Base-by-base conservation (phyloP, 2,113 vertebrate species). In the Cygnus buccinator region DNA sequence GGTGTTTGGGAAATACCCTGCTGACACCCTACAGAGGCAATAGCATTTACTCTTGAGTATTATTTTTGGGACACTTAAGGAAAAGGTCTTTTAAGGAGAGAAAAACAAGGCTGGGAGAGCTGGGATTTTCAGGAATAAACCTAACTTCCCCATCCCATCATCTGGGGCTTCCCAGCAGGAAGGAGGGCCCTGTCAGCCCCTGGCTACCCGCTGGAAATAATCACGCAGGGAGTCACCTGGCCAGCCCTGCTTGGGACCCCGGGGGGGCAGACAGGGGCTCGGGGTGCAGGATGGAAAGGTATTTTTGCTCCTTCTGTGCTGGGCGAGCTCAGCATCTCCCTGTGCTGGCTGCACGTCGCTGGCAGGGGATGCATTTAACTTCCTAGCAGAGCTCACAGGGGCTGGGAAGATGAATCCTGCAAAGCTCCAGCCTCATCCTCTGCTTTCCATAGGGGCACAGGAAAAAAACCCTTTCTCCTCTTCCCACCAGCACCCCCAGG, bases 331-430 rank as follows among this genome's bases (percentile, higher is more conserved):
- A 11, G 29, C 43, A 25, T 12, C 65, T 21, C n/a, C 37, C 23
- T 1, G 14, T 63, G 39, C 48, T 31, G 37, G 14, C 61, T 16
- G n/a, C 2, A 0, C 0, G 16, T 35, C 57, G 8, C 1, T 3
- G 5, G 63, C 84, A 1, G 13, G 0, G 7, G 10, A 10, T 81
- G 55, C 11, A 15, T 61, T 37, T n/a, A 22, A 14, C 55, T 12
- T 61, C 39, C 66, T 14, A 23, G 55, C 59, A 57, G 43, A 39
- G 52, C 10, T 2, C 2, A 16, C 58, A 0, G 23, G 48, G 63
- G 9, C 29, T 73, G 33, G 54, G 19, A 58, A 22, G 23, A 9
- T 44, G 2, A 9, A 35, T 3, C 7, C 7, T 4, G 21, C 0
- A 2, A 13, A 8, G 15, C 2, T 39, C 31, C 29, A 10, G 39